Base-by-base conservation (phyloP, 2,113 vertebrate species). In the Ciconia stormi region DNA sequence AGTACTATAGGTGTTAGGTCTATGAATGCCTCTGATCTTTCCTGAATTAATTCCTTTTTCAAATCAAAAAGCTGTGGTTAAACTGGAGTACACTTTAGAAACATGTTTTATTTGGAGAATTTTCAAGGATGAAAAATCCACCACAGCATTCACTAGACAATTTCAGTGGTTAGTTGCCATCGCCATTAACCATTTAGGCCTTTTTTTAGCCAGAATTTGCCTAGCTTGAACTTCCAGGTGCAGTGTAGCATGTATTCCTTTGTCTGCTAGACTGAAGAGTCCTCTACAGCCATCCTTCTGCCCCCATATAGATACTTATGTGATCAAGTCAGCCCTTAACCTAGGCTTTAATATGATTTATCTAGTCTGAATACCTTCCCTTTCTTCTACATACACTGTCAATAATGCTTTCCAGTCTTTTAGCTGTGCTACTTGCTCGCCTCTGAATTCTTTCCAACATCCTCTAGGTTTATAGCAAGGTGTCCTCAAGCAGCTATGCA, bases 1-100 rank as follows among this genome's bases (percentile, higher is more conserved):
- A 89, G 47, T 72, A 46, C 58, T 38, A 61, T 25, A 95, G 36
- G 13, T 50, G 44, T 80, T 91, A 42, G 46, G 40, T 72, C 78
- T 87, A 10, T 59, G 63, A 93, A 82, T 36, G 32, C 16, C 30
- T 82, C 71, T 49, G 66, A 38, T 82, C 73, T 89, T 83, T 56
- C n/a, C 62, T 88, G 70, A 80, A 63, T 93, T 91, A 79, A 87
- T 95, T 87, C 46, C 29, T 65, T 21, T 92, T 93, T 92, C 82
- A 87, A 84, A 92, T 78, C n/a, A 62, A 93, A 92, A 86, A 12
- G 29, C 38, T 59, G n/a, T 71, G 38, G 46, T 70, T 97, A 70
- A 83, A 89, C 36, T 25, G 7, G 47, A 63, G 10, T 67, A 58
- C 23, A 19, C 29, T 82, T 74, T 52, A 55, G 50, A 83, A 86